Evolutionary conservation across 2,113 vertebrate genomes (phyloP).

Genomic region (Tor tambroides): DNA sequence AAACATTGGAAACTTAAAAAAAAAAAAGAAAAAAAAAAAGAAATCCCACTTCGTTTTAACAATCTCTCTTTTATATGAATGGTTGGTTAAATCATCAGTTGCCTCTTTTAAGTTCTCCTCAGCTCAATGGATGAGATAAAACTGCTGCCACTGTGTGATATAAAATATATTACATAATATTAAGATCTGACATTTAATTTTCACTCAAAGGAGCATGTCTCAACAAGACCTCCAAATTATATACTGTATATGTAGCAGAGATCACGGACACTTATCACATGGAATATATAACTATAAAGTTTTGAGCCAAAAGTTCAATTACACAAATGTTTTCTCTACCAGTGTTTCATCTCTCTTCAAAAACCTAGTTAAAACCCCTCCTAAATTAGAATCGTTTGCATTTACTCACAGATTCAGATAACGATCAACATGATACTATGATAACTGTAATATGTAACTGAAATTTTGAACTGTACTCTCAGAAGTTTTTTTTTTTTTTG

Average conservation of each 20-base stretch:
- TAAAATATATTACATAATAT: constrained; percentile 9
- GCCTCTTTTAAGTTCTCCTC: constrained; percentile 12
- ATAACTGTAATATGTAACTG: neutral
- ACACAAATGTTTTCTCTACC: neutral
- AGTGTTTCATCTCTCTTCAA: neutral
- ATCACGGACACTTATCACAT: neutral
- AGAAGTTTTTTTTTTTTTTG: neutral
- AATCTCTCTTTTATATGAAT: constrained; percentile 17
- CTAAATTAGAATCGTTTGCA: neutral
- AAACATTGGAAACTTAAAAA: constrained; percentile 11
- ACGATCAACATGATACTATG: neutral
- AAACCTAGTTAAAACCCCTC: neutral
- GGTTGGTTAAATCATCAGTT: constrained; percentile 21
- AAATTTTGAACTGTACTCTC: neutral
- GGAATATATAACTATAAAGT: neutral
- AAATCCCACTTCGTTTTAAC: constrained; percentile 15
- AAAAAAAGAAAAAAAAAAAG: neutral
- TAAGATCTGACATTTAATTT: constrained; percentile 27
- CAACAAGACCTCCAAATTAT: neutral
- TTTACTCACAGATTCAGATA: neutral
- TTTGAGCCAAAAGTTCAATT: neutral
- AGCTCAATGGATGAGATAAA: constrained; percentile 22
- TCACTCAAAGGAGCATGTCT: constrained; percentile 15
- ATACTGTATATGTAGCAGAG: neutral
- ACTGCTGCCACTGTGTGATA: neutral